Conservation (phyloP, 30 jellyfish, hydroid and myxozoan genomes). For the Aurelia aurita complex sp. Pacific region DNA sequence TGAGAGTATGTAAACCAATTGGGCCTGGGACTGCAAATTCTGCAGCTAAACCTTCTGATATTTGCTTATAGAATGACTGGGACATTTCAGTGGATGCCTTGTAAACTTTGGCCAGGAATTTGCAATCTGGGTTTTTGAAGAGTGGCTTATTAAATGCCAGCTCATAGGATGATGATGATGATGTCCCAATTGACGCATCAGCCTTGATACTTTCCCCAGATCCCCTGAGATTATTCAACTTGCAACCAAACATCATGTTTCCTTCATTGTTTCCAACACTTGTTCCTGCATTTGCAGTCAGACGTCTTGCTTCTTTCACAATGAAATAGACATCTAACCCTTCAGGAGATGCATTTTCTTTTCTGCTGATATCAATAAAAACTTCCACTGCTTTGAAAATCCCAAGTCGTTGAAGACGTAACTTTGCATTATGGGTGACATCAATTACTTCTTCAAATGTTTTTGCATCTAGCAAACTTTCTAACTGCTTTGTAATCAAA, state of each 20-base stretch:
- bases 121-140: constrained; percentile 79
- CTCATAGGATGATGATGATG: constrained; percentile 85
- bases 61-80: constrained; percentile 71
- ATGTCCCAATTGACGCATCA: constrained; percentile 79
- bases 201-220: constrained; percentile 68
- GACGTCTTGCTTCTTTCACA: constrained; percentile 74
- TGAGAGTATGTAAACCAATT: constrained; percentile 81
- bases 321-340: constrained; percentile 85
- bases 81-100: constrained; percentile 62
- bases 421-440: constrained; percentile 76
- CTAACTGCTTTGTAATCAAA: constrained; percentile 73
- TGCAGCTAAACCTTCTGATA: constrained; percentile 64
- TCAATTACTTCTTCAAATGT: constrained; percentile 82
- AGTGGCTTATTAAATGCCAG: constrained; percentile 70
- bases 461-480: constrained; percentile 63
- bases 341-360: constrained; percentile 60
- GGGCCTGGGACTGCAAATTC: constrained; percentile 83
- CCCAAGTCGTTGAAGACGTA: constrained; percentile 89
- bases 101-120: constrained; percentile 46
- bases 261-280: constrained; percentile 95
- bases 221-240: constrained; percentile 83
- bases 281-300: constrained; percentile 87
- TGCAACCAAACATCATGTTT: constrained; percentile 73
- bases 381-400: constrained; percentile 85
- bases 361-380: constrained; percentile 77